These are phyloP conservation scores for Syndactyla subalaris DNA, from an alignment of 2,797 vertebrate genomes.

Conservation along the genomic window DNA sequence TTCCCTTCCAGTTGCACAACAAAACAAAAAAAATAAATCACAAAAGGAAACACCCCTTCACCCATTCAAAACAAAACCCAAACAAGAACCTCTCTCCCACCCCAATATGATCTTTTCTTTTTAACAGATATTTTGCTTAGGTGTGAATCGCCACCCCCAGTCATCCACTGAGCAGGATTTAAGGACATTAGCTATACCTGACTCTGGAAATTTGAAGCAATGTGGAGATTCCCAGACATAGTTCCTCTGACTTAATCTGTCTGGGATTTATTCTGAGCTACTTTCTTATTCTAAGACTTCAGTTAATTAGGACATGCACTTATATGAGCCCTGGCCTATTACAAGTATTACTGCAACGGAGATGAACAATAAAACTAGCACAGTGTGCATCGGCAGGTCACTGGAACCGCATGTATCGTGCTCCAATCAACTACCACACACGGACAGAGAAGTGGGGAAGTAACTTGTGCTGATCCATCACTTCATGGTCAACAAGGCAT, in stretches of 20 bases:
- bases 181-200: background rate
- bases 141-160: background rate
- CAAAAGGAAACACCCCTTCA: fast-evolving
- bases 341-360: background rate
- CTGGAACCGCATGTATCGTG: fast-evolving
- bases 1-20: background rate
- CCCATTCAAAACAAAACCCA: background rate
- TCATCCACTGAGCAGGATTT: background rate
- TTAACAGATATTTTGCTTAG: background rate
- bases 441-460: background rate
- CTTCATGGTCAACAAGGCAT: background rate
- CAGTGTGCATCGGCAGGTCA: background rate
- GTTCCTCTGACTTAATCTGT: background rate
- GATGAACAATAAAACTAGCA: background rate
- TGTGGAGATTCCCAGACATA: background rate
- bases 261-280: background rate
- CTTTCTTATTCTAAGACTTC: background rate
- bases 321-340: background rate
- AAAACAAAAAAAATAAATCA: background rate
- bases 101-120: background rate
- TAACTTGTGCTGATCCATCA: background rate
- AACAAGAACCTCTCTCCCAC: fast-evolving
- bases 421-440: background rate
- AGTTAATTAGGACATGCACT: background rate
- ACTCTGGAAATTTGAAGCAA: background rate